phyloP scores from a whole-genome alignment of 2,113 vertebrate genomes.

The Bambusicola thoracicus region DNA sequence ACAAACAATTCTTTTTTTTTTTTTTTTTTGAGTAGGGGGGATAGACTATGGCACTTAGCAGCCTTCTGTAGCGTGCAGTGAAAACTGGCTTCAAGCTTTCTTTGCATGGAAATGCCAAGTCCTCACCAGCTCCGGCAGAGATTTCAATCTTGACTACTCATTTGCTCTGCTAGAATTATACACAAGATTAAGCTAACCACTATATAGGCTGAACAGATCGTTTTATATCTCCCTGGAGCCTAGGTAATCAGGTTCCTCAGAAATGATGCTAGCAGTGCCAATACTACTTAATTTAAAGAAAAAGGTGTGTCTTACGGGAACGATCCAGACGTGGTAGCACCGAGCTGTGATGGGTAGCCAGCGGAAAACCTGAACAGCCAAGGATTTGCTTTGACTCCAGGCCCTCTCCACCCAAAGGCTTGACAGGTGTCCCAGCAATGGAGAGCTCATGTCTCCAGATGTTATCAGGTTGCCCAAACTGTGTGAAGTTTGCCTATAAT shows the following conservation, averaged over 20 bases:
- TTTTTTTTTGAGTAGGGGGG: background rate
- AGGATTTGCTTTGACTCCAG: background rate
- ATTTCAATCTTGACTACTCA: background rate
- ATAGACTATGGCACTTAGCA: background rate
- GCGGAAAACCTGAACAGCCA: background rate
- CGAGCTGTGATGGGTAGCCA: background rate
- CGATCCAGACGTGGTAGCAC: background rate
- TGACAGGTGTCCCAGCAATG: background rate
- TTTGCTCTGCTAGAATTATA: slow-evolving; percentile 7
- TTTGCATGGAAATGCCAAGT: background rate
- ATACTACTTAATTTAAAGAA: background rate
- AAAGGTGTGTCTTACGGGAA: background rate
- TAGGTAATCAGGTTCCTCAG: background rate
- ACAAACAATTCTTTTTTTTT: background rate
- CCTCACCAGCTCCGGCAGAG: background rate
- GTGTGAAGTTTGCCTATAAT: background rate
- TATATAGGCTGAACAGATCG: background rate
- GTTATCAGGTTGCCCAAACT: background rate
- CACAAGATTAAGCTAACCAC: slow-evolving; percentile 20
- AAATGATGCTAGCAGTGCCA: background rate
- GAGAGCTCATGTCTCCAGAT: background rate
- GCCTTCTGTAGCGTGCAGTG: background rate
- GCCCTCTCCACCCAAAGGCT: background rate
- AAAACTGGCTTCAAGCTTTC: background rate
- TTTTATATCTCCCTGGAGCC: slow-evolving; percentile 13